Conservation (phyloP, 1,140 invertebrate genomes). For the Drosophila prosaltans region DNA sequence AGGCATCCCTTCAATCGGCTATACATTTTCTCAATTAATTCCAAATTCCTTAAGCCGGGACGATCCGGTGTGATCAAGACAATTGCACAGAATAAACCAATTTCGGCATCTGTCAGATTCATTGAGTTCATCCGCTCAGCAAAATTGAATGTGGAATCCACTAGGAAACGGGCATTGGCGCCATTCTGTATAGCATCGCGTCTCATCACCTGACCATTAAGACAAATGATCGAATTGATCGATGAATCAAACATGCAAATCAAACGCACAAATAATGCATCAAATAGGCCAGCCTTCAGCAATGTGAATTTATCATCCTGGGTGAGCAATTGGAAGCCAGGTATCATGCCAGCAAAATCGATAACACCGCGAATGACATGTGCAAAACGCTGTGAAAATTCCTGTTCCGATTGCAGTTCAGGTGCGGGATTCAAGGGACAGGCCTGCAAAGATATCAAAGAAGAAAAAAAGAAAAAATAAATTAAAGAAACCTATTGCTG, state of each 20-base stretch:
- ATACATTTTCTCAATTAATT: slow-evolving; percentile 96
- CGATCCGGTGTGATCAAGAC: slow-evolving; percentile 97
- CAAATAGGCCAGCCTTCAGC: slow-evolving; percentile 97
- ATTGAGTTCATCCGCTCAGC: slow-evolving; percentile 96
- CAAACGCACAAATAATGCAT: slow-evolving; percentile 95
- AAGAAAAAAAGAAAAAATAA: not conserved
- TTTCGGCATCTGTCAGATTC: slow-evolving; percentile 94
- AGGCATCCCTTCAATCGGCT: slow-evolving; percentile 92
- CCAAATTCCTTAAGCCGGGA: slow-evolving; percentile 95
- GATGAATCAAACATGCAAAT: slow-evolving; percentile 97
- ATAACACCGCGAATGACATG: slow-evolving; percentile 98
- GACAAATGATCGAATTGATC: slow-evolving; percentile 95
- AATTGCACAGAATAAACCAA: slow-evolving; percentile 97
- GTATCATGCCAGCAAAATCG: slow-evolving; percentile 98
- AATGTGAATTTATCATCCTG: slow-evolving; percentile 99
- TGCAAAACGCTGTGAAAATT: slow-evolving; percentile 96
- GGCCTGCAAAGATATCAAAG: slow-evolving; percentile 43
- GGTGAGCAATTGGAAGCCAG: slow-evolving; percentile 96
- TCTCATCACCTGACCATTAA: slow-evolving; percentile 95
- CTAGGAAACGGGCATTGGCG: slow-evolving; percentile 95
- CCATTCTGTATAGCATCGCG: slow-evolving; percentile 94
- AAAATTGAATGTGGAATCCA: slow-evolving; percentile 99
- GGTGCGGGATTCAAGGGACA: slow-evolving; percentile 92
- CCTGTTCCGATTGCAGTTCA: slow-evolving; percentile 93
- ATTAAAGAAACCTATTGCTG: too few species aligned